Evolutionary conservation across 2,113 vertebrate species (phyloP).

Genomic region (Otocyon megalotis): DNA sequence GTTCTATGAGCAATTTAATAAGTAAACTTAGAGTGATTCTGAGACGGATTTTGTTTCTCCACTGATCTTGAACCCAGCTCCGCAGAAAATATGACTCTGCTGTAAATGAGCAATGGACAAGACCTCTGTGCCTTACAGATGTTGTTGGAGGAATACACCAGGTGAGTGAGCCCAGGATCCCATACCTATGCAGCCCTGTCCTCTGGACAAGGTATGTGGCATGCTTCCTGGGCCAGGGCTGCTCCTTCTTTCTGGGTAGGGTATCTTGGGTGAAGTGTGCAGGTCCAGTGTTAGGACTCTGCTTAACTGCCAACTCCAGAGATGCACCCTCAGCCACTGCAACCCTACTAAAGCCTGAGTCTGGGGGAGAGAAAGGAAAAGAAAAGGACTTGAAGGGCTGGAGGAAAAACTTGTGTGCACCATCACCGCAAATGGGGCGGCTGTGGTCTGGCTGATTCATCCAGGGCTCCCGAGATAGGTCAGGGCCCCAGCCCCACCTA

Average conservation of each 20-base stretch:
- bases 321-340: neutral
- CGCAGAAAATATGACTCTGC: neutral
- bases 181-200: neutral
- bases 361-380: neutral
- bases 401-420: conserved; percentile 40
- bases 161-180: neutral
- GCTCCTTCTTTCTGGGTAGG: neutral
- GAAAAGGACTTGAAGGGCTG: neutral
- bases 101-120: neutral
- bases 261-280: neutral
- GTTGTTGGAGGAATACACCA: neutral
- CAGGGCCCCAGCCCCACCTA: conserved; percentile 61
- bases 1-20: neutral
- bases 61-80: neutral
- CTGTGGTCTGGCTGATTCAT: conserved; percentile 75
- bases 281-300: neutral
- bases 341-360: neutral
- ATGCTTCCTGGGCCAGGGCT: neutral
- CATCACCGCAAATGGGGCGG: neutral
- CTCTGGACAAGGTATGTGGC: neutral
- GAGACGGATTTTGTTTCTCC: neutral
- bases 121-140: neutral
- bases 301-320: neutral
- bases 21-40: neutral
- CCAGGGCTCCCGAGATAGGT: conserved; percentile 58